A percentile compares a stretch with the other conserved stretches of the same genome.
phyloP scores from a whole-genome alignment of 2,888 invertebrate genomes.

The Allygus modestus region DNA sequence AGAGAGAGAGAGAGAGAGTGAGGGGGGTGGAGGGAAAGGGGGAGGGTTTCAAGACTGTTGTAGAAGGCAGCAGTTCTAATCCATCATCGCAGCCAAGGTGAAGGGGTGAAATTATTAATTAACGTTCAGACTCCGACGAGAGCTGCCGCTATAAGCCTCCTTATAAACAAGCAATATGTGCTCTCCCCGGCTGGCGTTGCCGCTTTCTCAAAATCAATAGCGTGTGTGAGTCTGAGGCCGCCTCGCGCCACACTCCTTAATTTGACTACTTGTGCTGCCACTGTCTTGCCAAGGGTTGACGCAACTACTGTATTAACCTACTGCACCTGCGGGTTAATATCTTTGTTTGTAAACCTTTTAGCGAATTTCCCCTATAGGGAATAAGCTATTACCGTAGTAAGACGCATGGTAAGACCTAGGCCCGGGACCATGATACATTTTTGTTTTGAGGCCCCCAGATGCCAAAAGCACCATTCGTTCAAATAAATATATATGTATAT shows the following conservation, averaged over 20 bases:
- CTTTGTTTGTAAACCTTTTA: no score
- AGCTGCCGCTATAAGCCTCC: slow-evolving; percentile 51
- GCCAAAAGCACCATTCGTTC: no score
- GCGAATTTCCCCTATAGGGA: no score
- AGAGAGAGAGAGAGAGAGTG: slow-evolving; percentile 18
- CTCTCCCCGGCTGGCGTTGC: slow-evolving; percentile 41
- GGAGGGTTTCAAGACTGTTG: background rate
- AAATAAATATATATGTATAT: no score
- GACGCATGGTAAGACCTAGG: no score
- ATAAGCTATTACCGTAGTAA: no score
- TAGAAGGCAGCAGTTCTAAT: slow-evolving; percentile 53
- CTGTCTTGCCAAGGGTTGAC: background rate
- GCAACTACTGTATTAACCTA: no score
- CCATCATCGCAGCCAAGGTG: slow-evolving; percentile 50
- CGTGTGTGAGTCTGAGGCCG: slow-evolving; percentile 8
- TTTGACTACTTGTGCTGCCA: slow-evolving; percentile 20
- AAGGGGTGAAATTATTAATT: slow-evolving; percentile 63
- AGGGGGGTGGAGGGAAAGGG: slow-evolving; percentile 29
- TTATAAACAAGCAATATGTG: slow-evolving; percentile 60
- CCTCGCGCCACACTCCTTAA: slow-evolving; percentile 23
- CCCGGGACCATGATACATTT: no score
- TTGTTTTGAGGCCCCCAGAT: no score
- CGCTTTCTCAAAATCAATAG: slow-evolving; percentile 56
- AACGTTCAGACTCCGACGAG: slow-evolving; percentile 58
- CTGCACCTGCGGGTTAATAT: no score